Evolutionary conservation across 2,888 invertebrate species (phyloP), one percentile per base, ranked within the genome.

Genomic region (Dasysyrphus albostriatus): DNA sequence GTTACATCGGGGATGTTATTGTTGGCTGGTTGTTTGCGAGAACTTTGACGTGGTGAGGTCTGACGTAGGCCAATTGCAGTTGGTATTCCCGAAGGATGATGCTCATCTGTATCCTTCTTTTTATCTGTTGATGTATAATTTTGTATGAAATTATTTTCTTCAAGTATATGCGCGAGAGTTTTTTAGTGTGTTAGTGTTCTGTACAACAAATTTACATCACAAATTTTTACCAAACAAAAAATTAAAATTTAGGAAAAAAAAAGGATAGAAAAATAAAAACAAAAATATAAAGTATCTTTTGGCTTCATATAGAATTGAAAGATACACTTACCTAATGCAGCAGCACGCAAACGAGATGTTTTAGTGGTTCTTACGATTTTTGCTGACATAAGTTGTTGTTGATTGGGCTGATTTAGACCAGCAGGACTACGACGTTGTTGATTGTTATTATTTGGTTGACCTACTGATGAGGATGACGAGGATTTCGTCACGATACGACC

Each of bases 311-410:
- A 49, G 54, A 47, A 16, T 65, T 47, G 10, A 44, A 24, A 67
- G 8, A 67, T 83, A 92, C 92, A 92, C 92, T 92, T 92, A 93
- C 93, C 93, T 88, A 92, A 90, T 88, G 95, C 95, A 78, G 95
- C 95, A 81, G 95, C 95, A 92, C 96, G 94, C 84, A 96, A 93
- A 89, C 96, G 94, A 88, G 96, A 96, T 42, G 96, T 94, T 91
- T 95, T 94, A 76, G 96, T 96, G 89, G 95, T 95, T 92, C 96
- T 94, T 89, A 96, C 95, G 80, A 93, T 92, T 79, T 89, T 90
- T 72, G 88, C 83, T 77, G 89, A 82, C 70, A 77, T 80, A 24
- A 49, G 84, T 49, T 88, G 89, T 58, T 88, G 89, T 56, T 88
- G 88, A 76, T 72, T 89, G 75, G 61, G 80, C 24, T 77, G 84